Evolutionary conservation across 2,113 vertebrate genomes (phyloP).

Genomic region (Mirza zaza): DNA sequence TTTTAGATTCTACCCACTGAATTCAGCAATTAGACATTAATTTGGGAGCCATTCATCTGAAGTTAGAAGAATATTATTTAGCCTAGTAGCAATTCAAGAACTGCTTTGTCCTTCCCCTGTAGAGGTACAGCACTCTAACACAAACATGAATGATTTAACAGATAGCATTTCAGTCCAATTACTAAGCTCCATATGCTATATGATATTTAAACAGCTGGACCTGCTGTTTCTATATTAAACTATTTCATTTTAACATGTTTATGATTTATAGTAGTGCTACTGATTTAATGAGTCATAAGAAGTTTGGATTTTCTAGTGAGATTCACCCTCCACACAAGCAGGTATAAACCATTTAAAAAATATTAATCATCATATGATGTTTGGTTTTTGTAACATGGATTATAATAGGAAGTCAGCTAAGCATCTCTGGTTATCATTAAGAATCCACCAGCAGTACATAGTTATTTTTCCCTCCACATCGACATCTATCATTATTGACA

Average conservation of each 20-base stretch:
- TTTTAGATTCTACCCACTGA: not conserved
- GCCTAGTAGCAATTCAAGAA: not conserved
- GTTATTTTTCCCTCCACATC: not conserved
- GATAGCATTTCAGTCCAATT: slow-evolving; percentile 59
- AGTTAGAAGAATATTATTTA: slow-evolving; percentile 2
- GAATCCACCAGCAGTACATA: not conserved
- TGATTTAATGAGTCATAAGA: slow-evolving; percentile 67
- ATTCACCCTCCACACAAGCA: not conserved
- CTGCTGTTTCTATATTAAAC: slow-evolving; percentile 60
- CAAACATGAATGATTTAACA: slow-evolving; percentile 44
- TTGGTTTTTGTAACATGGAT: slow-evolving; percentile 34
- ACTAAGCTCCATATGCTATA: slow-evolving; percentile 37
- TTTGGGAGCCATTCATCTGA: not conserved
- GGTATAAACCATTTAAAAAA: not conserved
- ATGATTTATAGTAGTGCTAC: slow-evolving; percentile 65
- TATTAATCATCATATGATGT: not conserved
- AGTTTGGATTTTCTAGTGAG: slow-evolving; percentile 20
- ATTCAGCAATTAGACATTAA: not conserved
- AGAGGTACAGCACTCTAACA: not conserved
- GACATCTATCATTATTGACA: not conserved
- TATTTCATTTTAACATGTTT: slow-evolving; percentile 57
- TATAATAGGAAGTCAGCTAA: not conserved
- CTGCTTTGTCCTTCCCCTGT: not conserved
- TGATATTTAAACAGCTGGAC: slow-evolving; percentile 68
- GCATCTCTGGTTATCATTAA: not conserved